phyloP scores from a whole-genome alignment of 2,113 vertebrate genomes.

The Empidonax traillii region DNA sequence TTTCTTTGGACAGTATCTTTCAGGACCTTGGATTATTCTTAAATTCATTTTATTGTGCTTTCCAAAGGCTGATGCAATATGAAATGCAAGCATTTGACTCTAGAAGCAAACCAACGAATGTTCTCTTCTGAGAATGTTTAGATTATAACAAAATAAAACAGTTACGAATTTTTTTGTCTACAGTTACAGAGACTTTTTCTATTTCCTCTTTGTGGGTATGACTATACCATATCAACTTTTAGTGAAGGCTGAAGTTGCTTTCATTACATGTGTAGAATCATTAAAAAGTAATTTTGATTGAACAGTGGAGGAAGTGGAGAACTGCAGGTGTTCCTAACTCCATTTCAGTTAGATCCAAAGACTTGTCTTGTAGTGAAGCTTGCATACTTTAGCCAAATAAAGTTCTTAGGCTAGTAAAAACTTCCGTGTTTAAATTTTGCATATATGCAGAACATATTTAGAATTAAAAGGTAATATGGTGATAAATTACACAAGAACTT shows the following conservation, averaged over 20 bases:
- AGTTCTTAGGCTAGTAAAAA: not conserved
- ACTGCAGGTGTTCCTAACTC: not conserved
- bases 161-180: rapidly evolving
- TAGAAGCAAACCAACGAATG: not conserved
- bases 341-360: not conserved
- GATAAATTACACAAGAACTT: not conserved
- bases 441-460: not conserved
- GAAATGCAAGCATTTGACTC: not conserved
- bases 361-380: not conserved
- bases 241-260: not conserved
- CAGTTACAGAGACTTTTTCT: not conserved
- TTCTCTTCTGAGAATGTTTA: not conserved
- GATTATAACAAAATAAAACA: not conserved
- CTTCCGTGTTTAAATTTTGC: not conserved
- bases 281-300: not conserved
- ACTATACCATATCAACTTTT: not conserved
- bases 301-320: not conserved
- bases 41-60: not conserved
- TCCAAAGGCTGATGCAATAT: not conserved
- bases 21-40: not conserved
- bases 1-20: not conserved
- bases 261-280: not conserved
- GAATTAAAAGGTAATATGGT: not conserved
- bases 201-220: not conserved
- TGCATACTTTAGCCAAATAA: not conserved